These are phyloP conservation scores for Enteromius paludinosus DNA, from an alignment of 2,797 vertebrate genomes.

Conservation along the genomic window DNA sequence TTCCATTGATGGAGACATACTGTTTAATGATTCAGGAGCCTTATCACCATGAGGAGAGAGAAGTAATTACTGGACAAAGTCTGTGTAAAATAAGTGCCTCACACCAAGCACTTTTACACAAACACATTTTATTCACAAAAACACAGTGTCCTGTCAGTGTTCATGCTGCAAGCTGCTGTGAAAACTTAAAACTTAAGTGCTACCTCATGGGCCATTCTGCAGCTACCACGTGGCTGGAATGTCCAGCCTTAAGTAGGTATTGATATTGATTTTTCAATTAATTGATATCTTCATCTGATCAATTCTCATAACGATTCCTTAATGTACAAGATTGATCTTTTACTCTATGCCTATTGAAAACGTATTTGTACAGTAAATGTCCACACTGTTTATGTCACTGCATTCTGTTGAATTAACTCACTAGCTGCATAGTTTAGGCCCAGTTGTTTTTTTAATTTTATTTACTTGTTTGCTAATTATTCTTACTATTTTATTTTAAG, in stretches of 20 bases:
- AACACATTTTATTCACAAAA: not conserved
- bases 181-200: conserved; percentile 15
- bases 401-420: not conserved
- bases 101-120: not conserved
- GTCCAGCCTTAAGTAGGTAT: not conserved
- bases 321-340: not conserved
- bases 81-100: conserved; percentile 3
- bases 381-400: not conserved
- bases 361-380: not conserved
- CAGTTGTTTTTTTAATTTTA: not conserved
- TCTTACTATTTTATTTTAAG: not conserved
- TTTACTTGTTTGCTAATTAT: not conserved
- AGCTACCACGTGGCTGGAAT: not conserved
- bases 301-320: not conserved
- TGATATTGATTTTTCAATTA: not conserved
- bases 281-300: not conserved
- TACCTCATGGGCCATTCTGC: not conserved
- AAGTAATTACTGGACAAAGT: conserved; percentile 34
- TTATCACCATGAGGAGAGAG: conserved; percentile 25
- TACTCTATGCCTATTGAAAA: not conserved
- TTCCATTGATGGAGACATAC: conserved; percentile 25
- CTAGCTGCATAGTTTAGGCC: not conserved
- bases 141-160: not conserved
- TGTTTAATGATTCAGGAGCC: conserved; percentile 36
- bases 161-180: not conserved